phyloP scores from a whole-genome alignment of 2,888 invertebrate species.

The Mechanitis mazaeus region DNA sequence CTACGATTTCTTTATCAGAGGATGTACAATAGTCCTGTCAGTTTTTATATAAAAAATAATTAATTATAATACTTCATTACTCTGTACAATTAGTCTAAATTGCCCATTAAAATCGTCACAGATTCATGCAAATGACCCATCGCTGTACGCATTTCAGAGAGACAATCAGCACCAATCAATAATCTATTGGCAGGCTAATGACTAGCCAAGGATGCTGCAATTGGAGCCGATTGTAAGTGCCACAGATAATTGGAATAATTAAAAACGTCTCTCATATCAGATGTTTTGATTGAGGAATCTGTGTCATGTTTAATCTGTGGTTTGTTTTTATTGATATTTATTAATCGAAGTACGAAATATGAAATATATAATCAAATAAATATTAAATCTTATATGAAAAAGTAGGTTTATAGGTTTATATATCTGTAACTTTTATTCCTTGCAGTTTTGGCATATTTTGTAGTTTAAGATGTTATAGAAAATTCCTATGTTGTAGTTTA shows the following conservation, averaged over 20 bases:
- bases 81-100: constrained; percentile 63
- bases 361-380: not conserved
- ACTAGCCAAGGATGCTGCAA: constrained; percentile 65
- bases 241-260: constrained; percentile 66
- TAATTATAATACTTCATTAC: constrained; percentile 30
- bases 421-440: too few species aligned
- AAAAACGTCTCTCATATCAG: constrained; percentile 38
- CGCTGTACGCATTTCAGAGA: constrained; percentile 42
- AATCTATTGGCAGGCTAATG: constrained; percentile 73
- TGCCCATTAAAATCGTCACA: constrained; percentile 63
- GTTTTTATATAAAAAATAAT: not conserved
- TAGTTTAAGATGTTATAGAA: too few species aligned
- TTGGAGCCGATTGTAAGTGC: constrained; percentile 53
- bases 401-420: too few species aligned
- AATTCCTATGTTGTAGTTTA: too few species aligned
- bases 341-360: not conserved
- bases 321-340: not conserved
- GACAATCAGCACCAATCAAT: constrained; percentile 76
- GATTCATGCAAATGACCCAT: constrained; percentile 70
- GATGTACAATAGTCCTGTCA: too few species aligned
- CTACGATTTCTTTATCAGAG: too few species aligned
- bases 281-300: constrained; percentile 27
- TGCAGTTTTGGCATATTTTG: too few species aligned
- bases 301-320: constrained; percentile 21
- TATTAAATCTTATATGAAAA: too few species aligned